Base-by-base conservation (phyloP, 2,113 vertebrate species). In the Phrynosoma blainvillii region DNA sequence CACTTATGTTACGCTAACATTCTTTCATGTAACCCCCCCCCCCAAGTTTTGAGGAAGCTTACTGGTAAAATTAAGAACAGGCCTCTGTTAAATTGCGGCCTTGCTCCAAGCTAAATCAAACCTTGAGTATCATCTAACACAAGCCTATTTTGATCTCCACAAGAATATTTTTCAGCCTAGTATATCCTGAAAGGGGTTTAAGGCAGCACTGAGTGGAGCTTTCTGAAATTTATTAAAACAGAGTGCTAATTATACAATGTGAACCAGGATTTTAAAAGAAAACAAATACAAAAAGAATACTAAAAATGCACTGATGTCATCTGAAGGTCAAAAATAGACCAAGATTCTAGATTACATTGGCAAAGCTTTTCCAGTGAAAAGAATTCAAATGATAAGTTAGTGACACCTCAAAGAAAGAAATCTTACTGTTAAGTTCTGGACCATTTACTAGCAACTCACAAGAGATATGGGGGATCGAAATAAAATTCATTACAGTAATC, bases 401-500 rank as follows among this genome's bases (percentile, higher is more conserved):
- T 47, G 78, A 91, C 90, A 93, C 88, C 87, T 92, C 79, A 93
- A 92, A 79, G 77, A 81, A 93, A 94, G 93, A 95, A 92, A 77
- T 87, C 89, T 81, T 84, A 92, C 92, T 89, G 74, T 85, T 79
- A 93, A 91, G 87, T 90, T 91, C 89, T 94, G 90, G 89, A 87
- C 87, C 91, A 89, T 94, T 88, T 94, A 87, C 93, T 92, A 91
- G 89, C 0, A 90, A 91, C 79, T 94, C 91, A 95, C 88, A 89
- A 92, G 93, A 94, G 90, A 92, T 68, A 92, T 88, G 79, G 85
- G 87, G 93, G 90, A 94, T 76, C 7, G 13, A 95, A 94, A 95
- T 87, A 77, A 93, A 96, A 94, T 79, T 75, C 0, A 0, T 90
- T 93, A 88, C 65, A 92, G 90, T 89, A 92, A 88, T 92, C 40